phyloP scores from a whole-genome alignment of 64 coral and sea anemone genomes.

The Stylophora pistillata region DNA sequence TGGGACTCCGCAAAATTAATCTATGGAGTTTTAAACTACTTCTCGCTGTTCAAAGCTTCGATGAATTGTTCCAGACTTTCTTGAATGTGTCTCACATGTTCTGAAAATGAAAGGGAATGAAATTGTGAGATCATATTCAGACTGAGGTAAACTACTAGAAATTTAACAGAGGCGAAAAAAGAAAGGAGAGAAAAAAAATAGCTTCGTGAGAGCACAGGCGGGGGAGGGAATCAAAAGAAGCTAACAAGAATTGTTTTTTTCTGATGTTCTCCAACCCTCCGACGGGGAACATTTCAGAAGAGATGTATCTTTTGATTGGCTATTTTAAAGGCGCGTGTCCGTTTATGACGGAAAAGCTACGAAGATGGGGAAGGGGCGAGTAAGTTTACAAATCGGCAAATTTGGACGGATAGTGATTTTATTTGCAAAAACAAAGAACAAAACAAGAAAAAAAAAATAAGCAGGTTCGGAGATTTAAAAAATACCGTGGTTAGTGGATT shows the following conservation, averaged over 20 bases:
- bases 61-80: slow-evolving; percentile 99
- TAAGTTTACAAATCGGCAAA: too few species aligned
- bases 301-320: not conserved
- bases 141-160: not conserved
- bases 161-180: not conserved
- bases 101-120: slow-evolving; percentile 51
- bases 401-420: too few species aligned
- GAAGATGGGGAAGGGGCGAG: too few species aligned
- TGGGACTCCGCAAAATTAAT: too few species aligned
- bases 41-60: slow-evolving; percentile 88
- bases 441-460: too few species aligned
- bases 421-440: too few species aligned
- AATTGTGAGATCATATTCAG: not conserved
- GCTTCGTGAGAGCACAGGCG: too few species aligned
- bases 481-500: too few species aligned
- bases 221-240: not conserved
- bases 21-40: slow-evolving; percentile 7
- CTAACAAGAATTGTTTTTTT: not conserved
- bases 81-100: slow-evolving; percentile 97
- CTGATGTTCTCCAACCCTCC: not conserved
- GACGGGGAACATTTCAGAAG: not conserved
- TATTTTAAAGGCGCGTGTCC: not conserved
- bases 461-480: too few species aligned
- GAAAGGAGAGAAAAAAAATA: too few species aligned
- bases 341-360: not conserved